phyloP scores from a whole-genome alignment of 1,140 invertebrate species.

The Sitophilus oryzae region DNA sequence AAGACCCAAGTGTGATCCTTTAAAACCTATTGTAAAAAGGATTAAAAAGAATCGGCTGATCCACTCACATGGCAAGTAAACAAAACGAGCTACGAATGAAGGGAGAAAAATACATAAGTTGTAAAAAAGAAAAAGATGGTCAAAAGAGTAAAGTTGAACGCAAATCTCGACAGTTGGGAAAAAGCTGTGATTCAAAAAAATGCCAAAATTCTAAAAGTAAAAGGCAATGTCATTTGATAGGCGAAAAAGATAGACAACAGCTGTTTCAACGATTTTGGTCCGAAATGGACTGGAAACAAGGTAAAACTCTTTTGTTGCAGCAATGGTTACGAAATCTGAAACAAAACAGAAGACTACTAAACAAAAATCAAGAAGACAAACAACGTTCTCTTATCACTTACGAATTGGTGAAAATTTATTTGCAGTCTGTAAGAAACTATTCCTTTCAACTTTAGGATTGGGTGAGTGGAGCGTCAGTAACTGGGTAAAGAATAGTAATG shows the following conservation, averaged over 20 bases:
- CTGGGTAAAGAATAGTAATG: constrained; percentile 3
- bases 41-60: background rate
- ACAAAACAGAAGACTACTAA: no score
- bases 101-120: constrained; percentile 1
- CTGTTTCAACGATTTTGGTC: background rate
- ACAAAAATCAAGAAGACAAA: no score
- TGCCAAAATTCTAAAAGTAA: constrained; percentile 5
- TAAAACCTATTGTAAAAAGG: background rate
- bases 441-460: background rate
- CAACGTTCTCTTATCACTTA: background rate
- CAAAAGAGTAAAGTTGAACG: constrained; percentile 3
- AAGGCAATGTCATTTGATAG: constrained; percentile 2
- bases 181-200: constrained; percentile 2
- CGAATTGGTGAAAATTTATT: background rate
- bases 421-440: no score
- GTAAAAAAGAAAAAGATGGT: constrained; percentile 2
- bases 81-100: constrained; percentile 7
- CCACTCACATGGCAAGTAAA: constrained; percentile 5
- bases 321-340: no score
- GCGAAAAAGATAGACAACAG: constrained; percentile 1
- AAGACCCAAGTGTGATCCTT: no score
- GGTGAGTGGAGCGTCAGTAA: background rate
- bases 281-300: background rate
- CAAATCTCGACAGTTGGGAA: constrained; percentile 1
- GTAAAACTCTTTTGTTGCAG: no score